Percentiles rank a stretch among this genome's conserved stretches.
Evolutionary conservation across 2,888 invertebrate genomes (phyloP).

Genomic region (Latrodectus elegans): DNA sequence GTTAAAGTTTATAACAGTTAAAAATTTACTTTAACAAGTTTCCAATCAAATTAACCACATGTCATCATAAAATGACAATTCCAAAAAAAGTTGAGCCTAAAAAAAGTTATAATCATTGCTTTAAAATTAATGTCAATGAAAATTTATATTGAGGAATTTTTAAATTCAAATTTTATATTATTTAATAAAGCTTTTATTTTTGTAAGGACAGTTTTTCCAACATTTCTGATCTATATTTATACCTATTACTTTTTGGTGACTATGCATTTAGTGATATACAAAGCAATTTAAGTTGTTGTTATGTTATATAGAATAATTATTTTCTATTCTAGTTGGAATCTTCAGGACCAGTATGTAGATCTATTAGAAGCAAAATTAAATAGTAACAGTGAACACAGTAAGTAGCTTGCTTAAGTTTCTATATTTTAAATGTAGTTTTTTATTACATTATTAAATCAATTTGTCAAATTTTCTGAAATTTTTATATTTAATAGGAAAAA

Average conservation of each 20-base stretch:
- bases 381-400: conserved; percentile 70
- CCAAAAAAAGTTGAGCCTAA: too few species aligned
- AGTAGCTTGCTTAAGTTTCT: conserved; percentile 25
- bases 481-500: too few species aligned
- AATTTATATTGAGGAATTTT: neutral
- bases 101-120: too few species aligned
- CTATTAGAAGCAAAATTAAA: conserved; percentile 79
- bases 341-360: conserved; percentile 85
- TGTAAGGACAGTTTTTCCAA: neutral
- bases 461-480: too few species aligned
- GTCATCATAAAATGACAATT: too few species aligned
- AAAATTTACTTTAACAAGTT: too few species aligned
- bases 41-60: too few species aligned
- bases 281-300: neutral
- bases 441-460: too few species aligned
- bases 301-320: neutral
- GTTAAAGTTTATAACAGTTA: too few species aligned
- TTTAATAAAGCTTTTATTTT: neutral
- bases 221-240: neutral
- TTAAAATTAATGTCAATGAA: too few species aligned
- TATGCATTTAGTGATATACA: neutral
- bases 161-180: neutral
- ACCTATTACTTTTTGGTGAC: neutral
- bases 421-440: neutral
- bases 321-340: conserved; percentile 78